Evolutionary conservation across 2,797 vertebrate genomes (phyloP).

Genomic region (Tachyglossus aculeatus): DNA sequence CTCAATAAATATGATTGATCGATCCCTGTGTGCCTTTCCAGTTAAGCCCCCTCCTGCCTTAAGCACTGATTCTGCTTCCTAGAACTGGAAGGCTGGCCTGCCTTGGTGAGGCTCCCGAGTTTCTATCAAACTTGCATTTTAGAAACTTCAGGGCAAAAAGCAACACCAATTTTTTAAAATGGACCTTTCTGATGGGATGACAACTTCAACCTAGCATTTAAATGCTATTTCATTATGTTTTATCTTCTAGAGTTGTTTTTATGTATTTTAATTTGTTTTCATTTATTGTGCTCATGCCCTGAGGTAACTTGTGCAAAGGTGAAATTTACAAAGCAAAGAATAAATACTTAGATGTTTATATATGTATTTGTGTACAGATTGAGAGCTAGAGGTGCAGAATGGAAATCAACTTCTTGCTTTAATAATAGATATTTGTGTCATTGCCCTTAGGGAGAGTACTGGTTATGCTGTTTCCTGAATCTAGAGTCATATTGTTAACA

Average conservation of each 20-base stretch:
- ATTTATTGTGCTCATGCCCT: neutral
- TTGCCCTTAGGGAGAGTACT: neutral
- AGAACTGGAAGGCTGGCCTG: too few relatives aligned
- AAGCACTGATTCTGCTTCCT: too few relatives aligned
- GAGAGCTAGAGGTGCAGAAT: neutral
- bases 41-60: too few relatives aligned
- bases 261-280: conserved; percentile 4
- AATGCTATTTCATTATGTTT: conserved; percentile 10
- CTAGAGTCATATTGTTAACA: neutral
- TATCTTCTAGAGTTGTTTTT: neutral
- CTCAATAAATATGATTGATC: too few relatives aligned
- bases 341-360: neutral
- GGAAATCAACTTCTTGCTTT: neutral
- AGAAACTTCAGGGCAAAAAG: neutral
- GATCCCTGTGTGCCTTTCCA: too few relatives aligned
- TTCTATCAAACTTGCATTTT: too few relatives aligned
- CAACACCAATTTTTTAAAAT: neutral
- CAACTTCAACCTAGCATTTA: neutral
- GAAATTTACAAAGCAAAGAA: neutral
- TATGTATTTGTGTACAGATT: neutral
- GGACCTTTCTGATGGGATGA: neutral
- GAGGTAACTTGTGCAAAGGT: neutral
- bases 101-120: too few relatives aligned
- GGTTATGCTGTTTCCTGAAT: neutral
- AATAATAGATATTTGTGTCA: neutral